phyloP scores from a whole-genome alignment of 1,140 invertebrate genomes.

The Holcopasites calliopsidis region DNA sequence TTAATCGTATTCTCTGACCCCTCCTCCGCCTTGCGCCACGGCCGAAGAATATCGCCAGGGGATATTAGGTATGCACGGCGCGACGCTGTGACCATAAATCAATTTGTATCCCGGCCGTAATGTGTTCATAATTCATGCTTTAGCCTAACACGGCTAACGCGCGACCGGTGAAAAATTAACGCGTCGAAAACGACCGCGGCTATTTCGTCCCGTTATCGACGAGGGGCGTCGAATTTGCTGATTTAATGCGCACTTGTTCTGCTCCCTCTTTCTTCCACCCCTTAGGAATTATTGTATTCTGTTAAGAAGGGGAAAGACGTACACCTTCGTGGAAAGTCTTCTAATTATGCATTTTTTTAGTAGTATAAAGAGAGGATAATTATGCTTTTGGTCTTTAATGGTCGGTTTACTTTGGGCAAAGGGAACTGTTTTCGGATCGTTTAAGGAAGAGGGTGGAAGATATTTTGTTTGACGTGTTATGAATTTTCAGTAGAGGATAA shows the following conservation, averaged over 20 bases:
- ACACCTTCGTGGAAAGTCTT: background rate
- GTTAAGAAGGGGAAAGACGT: no score
- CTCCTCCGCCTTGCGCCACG: conserved; percentile 26
- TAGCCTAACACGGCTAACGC: conserved; percentile 68
- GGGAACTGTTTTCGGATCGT: no score
- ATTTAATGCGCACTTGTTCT: background rate
- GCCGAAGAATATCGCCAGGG: conserved; percentile 68
- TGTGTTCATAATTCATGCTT: conserved; percentile 77
- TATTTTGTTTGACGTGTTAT: no score
- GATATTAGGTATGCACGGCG: conserved; percentile 73
- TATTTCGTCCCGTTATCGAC: conserved; percentile 45
- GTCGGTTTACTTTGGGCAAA: no score
- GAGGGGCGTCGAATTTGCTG: background rate
- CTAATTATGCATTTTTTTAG: no score
- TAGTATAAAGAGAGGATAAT: no score
- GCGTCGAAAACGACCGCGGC: conserved; percentile 59
- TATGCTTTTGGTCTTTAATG: no score
- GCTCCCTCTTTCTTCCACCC: background rate
- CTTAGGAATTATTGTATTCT: no score
- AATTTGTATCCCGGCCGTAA: conserved; percentile 75
- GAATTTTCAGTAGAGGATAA: no score
- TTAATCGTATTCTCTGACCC: conserved; percentile 69
- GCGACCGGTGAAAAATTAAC: conserved; percentile 72
- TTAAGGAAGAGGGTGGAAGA: no score
- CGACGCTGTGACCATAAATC: conserved; percentile 73